phyloP scores from a whole-genome alignment of 37 sponge, comb jelly and placozoan genomes.

The Cliona cf. orientalis region DNA sequence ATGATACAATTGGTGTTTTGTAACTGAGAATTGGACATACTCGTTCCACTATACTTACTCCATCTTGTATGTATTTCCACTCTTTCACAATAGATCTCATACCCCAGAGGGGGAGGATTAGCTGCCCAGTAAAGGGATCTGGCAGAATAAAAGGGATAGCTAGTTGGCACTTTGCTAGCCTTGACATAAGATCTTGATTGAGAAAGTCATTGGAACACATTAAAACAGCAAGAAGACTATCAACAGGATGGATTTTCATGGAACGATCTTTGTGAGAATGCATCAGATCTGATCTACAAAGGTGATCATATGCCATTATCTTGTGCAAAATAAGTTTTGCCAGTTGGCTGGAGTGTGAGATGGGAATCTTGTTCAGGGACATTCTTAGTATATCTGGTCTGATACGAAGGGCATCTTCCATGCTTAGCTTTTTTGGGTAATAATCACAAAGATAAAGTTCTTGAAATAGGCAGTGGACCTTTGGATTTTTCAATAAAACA shows the following conservation, averaged over 20 bases:
- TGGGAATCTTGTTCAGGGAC: too few species aligned
- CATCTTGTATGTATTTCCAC: slow-evolving; percentile 16
- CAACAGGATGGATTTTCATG: slow-evolving; percentile 15
- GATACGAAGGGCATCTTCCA: neutral
- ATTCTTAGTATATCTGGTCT: neutral
- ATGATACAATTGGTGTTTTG: slow-evolving; percentile 33
- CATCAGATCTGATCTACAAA: neutral
- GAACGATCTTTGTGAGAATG: neutral
- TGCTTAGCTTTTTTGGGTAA: neutral
- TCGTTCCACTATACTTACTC: neutral
- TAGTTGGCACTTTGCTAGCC: slow-evolving; percentile 31
- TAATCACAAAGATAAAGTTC: neutral
- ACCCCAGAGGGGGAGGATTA: slow-evolving; percentile 16
- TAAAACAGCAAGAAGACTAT: slow-evolving; percentile 28
- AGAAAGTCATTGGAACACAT: slow-evolving; percentile 43
- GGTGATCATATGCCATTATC: slow-evolving; percentile 12
- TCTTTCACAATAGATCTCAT: slow-evolving; percentile 28
- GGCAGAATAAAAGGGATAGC: slow-evolving; percentile 29
- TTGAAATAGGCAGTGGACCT: too few species aligned
- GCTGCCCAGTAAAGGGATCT: slow-evolving; percentile 17
- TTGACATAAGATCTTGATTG: slow-evolving; percentile 22
- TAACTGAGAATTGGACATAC: slow-evolving; percentile 18
- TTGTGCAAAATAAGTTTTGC: slow-evolving; percentile 9
- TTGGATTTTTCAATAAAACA: too few species aligned
- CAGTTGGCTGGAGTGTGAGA: neutral